Conservation (phyloP, 2,797 vertebrate species). For the Leuciscus waleckii region DNA sequence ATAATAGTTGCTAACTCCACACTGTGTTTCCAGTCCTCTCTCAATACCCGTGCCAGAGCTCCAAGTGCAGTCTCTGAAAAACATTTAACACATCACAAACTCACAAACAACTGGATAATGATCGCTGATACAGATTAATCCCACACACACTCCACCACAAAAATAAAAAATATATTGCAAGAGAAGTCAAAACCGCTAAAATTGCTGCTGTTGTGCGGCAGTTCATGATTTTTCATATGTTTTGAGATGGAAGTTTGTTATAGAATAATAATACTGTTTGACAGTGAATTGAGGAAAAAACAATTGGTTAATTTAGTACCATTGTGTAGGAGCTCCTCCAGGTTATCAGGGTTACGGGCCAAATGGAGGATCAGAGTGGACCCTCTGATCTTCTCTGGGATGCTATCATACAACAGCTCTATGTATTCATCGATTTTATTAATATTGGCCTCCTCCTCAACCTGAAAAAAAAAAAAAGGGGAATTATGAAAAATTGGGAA, state of each 20-base stretch:
- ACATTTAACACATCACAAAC: constrained; percentile 54
- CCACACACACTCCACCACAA: not conserved
- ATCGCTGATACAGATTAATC: constrained; percentile 4
- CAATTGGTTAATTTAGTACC: constrained; percentile 69
- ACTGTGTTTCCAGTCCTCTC: constrained; percentile 95
- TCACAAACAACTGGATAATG: constrained; percentile 23
- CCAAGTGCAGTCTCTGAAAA: constrained; percentile 84
- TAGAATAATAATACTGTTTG: constrained; percentile 1
- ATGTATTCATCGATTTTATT: constrained; percentile 90
- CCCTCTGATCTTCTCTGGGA: constrained; percentile 90
- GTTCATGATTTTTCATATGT: not conserved
- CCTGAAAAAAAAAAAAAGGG: constrained; percentile 58
- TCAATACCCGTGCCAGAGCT: constrained; percentile 88
- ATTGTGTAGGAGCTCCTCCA: constrained; percentile 90
- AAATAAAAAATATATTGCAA: not conserved
- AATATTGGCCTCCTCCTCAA: constrained; percentile 88
- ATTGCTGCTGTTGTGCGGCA: not conserved
- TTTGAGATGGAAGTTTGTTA: not conserved
- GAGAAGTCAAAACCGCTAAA: not conserved
- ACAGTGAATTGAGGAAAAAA: not conserved
- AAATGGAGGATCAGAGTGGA: constrained; percentile 90
- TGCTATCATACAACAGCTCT: constrained; percentile 91
- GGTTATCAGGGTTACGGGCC: constrained; percentile 90
- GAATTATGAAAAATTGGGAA: not conserved
- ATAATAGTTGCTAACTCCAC: constrained; percentile 93